These are phyloP conservation scores for Platyrinchus mystaceus DNA, from an alignment of 2,797 vertebrate genomes.

Conservation along the genomic window DNA sequence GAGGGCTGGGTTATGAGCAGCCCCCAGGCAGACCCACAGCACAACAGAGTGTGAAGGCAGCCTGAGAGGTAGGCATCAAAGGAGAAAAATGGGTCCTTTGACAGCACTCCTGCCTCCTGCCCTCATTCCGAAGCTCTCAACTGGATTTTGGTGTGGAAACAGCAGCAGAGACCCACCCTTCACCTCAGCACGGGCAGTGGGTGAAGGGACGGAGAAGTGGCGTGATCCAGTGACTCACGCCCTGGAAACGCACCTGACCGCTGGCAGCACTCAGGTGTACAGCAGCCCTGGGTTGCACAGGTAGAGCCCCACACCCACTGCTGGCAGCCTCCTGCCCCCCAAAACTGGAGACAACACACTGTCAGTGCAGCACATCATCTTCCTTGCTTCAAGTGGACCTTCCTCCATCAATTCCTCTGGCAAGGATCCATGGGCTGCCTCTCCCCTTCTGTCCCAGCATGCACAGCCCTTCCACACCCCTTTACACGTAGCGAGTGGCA, in stretches of 20 bases:
- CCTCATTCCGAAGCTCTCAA: background rate
- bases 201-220: background rate
- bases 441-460: background rate
- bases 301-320: background rate
- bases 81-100: background rate
- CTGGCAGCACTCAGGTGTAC: accelerated
- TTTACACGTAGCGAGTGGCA: accelerated
- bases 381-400: background rate
- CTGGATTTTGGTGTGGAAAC: background rate
- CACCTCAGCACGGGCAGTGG: accelerated
- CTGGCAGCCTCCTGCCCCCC: background rate
- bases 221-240: background rate
- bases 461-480: background rate
- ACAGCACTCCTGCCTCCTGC: background rate
- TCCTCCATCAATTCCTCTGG: background rate
- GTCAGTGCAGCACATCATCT: accelerated
- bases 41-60: background rate
- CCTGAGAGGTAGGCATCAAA: background rate
- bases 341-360: background rate
- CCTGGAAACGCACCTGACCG: accelerated
- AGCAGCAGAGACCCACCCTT: background rate
- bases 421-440: background rate
- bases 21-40: background rate
- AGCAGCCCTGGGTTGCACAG: background rate
- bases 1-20: background rate